Percentiles rank a stretch among this genome's conserved stretches.
Evolutionary conservation across 1,140 invertebrate species (phyloP).

Genomic region (Ceratoteleas bidentatus): DNA sequence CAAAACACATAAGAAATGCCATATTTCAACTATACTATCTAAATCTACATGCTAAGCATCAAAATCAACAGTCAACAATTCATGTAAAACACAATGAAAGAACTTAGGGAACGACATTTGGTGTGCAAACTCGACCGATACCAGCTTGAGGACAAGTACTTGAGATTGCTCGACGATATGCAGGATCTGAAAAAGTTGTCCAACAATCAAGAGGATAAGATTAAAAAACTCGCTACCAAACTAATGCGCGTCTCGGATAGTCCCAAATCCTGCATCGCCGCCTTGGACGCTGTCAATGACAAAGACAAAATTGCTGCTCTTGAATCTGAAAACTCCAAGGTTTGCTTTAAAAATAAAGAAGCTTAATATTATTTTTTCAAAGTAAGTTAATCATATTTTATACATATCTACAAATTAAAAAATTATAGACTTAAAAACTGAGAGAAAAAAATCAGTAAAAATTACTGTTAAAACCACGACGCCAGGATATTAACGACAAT

Average conservation of each 20-base stretch:
- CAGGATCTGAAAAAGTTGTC: constrained; percentile 75
- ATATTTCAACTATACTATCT: constrained; percentile 19
- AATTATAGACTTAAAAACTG: too few relatives aligned
- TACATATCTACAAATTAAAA: too few relatives aligned
- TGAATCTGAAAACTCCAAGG: constrained; percentile 76
- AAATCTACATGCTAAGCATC: constrained; percentile 21
- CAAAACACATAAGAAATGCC: constrained; percentile 22
- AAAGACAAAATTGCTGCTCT: constrained; percentile 70
- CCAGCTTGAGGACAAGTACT: constrained; percentile 77
- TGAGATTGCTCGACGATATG: constrained; percentile 75
- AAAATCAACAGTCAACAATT: constrained; percentile 44
- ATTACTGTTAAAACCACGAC: too few relatives aligned
- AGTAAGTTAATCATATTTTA: too few relatives aligned
- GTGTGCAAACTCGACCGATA: constrained; percentile 77
- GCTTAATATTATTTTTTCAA: too few relatives aligned
- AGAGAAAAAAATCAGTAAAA: too few relatives aligned
- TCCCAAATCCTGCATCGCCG: constrained; percentile 68
- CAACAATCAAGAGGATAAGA: constrained; percentile 78
- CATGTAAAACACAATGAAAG: constrained; percentile 64
- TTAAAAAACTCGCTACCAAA: constrained; percentile 77
- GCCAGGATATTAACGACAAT: too few relatives aligned
- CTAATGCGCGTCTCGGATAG: constrained; percentile 74
- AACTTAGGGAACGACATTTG: constrained; percentile 76
- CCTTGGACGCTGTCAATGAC: constrained; percentile 68
- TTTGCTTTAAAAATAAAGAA: constrained; percentile 21